These are phyloP conservation scores for Theocolax elegans DNA, from an alignment of 1,140 invertebrate species.

Conservation along the genomic window DNA sequence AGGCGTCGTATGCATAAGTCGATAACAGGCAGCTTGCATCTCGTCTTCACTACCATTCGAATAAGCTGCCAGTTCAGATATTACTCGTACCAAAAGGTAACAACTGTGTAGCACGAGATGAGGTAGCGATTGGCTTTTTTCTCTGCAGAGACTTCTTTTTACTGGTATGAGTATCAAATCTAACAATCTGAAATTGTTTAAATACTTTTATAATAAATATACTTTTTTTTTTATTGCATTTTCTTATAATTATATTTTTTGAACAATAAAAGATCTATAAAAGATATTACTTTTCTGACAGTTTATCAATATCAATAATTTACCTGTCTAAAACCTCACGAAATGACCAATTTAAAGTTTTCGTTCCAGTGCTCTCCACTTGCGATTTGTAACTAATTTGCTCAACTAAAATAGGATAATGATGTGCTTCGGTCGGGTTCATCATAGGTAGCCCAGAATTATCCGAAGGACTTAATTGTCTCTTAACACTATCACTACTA, in stretches of 20 bases:
- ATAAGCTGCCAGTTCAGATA: constrained; percentile 89
- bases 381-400: constrained; percentile 80
- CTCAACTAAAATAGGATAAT: constrained; percentile 83
- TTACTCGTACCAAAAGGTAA: constrained; percentile 83
- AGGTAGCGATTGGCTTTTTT: constrained; percentile 69
- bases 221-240: too few species aligned
- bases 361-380: constrained; percentile 59
- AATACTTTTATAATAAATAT: too few species aligned
- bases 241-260: too few species aligned
- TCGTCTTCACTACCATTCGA: constrained; percentile 78
- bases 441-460: constrained; percentile 78
- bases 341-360: constrained; percentile 76
- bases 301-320: background rate
- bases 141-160: constrained; percentile 72
- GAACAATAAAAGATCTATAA: background rate
- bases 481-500: constrained; percentile 67
- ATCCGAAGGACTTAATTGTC: constrained; percentile 75
- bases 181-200: constrained; percentile 74
- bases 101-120: constrained; percentile 86
- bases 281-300: background rate
- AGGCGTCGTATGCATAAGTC: constrained; percentile 85
- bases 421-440: constrained; percentile 77
- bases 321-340: constrained; percentile 81
- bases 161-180: constrained; percentile 85
- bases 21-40: constrained; percentile 71